A percentile compares a stretch with the other conserved stretches of the same genome.
Evolutionary conservation across 1,140 invertebrate genomes (phyloP).

Genomic region (Drosophila kikkawai): DNA sequence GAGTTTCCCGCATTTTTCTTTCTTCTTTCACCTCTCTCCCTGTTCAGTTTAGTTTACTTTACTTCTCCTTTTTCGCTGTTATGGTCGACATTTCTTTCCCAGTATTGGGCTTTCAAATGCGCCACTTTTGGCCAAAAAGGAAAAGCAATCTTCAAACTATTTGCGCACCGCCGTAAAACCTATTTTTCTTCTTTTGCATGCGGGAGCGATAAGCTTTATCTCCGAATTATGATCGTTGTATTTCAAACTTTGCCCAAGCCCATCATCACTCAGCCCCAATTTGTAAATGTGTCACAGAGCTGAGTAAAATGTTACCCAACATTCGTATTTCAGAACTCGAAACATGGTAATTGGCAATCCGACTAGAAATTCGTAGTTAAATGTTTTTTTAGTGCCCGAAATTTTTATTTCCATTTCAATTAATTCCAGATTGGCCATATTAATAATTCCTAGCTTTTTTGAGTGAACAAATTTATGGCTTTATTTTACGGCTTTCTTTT

Average conservation of each 20-base stretch:
- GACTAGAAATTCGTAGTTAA: constrained; percentile 6
- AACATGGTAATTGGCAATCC: constrained; percentile 43
- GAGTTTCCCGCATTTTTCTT: constrained; percentile 58
- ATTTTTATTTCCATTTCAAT: constrained; percentile 40
- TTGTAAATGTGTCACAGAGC: constrained; percentile 59
- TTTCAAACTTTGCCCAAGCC: constrained; percentile 33
- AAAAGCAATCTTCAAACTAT: constrained; percentile 53
- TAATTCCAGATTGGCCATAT: constrained; percentile 3
- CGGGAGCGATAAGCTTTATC: constrained; percentile 77
- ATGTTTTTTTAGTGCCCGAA: constrained; percentile 41
- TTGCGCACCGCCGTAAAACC: constrained; percentile 67
- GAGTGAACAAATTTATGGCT: constrained; percentile 16
- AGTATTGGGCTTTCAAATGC: constrained; percentile 28
- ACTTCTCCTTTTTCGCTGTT: constrained; percentile 33
- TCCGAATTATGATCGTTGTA: constrained; percentile 55
- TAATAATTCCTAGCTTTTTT: constrained; percentile 9
- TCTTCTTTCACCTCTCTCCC: constrained; percentile 10
- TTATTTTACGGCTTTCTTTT: constrained; percentile 32
- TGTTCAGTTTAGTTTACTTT: constrained; percentile 11
- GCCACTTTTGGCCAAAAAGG: constrained; percentile 49
- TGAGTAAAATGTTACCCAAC: constrained; percentile 51
- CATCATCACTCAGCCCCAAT: constrained; percentile 61
- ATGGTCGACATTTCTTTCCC: constrained; percentile 42
- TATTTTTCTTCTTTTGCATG: constrained; percentile 35
- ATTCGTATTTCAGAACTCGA: constrained; percentile 20